Percentiles rank a stretch among this genome's conserved stretches.
Conservation (phyloP, 2,113 vertebrate genomes). For the Clarias batrachus region DNA sequence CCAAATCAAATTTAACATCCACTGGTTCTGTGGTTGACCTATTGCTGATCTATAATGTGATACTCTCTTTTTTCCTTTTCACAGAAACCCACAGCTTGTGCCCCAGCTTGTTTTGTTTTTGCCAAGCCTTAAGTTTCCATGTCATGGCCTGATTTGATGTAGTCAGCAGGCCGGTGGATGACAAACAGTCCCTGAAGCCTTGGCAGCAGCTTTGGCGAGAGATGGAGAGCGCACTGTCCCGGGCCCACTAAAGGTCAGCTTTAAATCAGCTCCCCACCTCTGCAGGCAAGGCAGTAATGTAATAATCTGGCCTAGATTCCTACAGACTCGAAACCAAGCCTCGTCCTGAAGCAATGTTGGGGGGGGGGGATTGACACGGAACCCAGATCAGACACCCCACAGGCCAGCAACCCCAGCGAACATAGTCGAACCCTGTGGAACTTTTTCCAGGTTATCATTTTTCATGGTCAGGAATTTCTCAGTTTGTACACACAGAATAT, state of each 20-base stretch:
- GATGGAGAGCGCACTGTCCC: conserved; percentile 29
- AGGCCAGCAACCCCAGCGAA: conserved; percentile 45
- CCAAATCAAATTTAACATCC: conserved; percentile 62
- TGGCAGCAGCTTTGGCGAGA: conserved; percentile 47
- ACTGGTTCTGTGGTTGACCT: conserved; percentile 61
- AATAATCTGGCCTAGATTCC: conserved; percentile 56
- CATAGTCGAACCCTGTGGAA: conserved; percentile 16
- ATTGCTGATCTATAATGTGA: conserved; percentile 56
- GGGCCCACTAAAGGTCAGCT: conserved; percentile 55
- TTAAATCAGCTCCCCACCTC: conserved; percentile 59
- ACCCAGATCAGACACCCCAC: conserved; percentile 37
- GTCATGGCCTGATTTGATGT: conserved; percentile 55
- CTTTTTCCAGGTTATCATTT: conserved; percentile 55
- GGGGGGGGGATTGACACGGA: conserved; percentile 43
- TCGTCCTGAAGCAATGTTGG: conserved; percentile 46
- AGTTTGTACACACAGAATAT: conserved; percentile 70
- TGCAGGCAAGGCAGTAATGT: conserved; percentile 54
- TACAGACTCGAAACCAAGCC: conserved; percentile 52
- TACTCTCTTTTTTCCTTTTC: conserved; percentile 57
- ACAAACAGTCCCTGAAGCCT: conserved; percentile 50
- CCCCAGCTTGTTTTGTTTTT: conserved; percentile 48
- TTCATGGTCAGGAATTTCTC: conserved; percentile 69
- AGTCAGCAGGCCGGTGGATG: conserved; percentile 54
- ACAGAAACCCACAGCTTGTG: conserved; percentile 42
- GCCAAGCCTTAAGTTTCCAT: conserved; percentile 40